These are phyloP conservation scores for Drosophila prosaltans DNA, from an alignment of 1,140 invertebrate genomes.

Conservation along the genomic window DNA sequence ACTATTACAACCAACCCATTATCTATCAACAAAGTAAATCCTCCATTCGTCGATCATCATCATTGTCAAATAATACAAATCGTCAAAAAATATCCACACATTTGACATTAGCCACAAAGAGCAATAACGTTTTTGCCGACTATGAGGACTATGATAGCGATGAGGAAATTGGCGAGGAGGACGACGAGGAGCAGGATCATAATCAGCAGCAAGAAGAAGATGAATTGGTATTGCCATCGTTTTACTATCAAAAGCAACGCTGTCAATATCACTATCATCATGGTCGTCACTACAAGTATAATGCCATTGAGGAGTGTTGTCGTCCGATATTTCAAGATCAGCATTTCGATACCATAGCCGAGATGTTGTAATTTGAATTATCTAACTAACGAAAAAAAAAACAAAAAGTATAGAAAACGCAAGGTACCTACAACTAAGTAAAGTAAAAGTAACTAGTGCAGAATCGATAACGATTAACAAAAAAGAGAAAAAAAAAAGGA, in stretches of 20 bases:
- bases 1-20: constrained; percentile 71
- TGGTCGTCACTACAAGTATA: constrained; percentile 62
- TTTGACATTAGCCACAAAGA: constrained; percentile 32
- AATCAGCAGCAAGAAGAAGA: neutral
- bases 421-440: constrained; percentile 69
- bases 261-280: constrained; percentile 28
- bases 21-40: constrained; percentile 22
- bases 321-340: constrained; percentile 74
- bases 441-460: constrained; percentile 30
- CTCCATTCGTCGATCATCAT: constrained; percentile 23
- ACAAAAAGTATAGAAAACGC: constrained; percentile 40
- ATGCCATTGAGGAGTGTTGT: constrained; percentile 74
- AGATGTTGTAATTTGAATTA: constrained; percentile 58
- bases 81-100: constrained; percentile 33
- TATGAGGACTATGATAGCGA: constrained; percentile 11
- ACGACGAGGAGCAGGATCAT: neutral
- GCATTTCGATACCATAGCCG: constrained; percentile 65
- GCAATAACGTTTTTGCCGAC: neutral
- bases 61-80: constrained; percentile 28
- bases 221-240: constrained; percentile 11
- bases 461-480: constrained; percentile 20
- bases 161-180: neutral
- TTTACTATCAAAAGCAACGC: constrained; percentile 30
- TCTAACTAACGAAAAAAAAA: neutral
- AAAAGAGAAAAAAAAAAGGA: too few species aligned